Evolutionary conservation across 2,888 invertebrate species (phyloP), one percentile per base, ranked within the genome.

Genomic region (Dicyrtomina minuta): DNA sequence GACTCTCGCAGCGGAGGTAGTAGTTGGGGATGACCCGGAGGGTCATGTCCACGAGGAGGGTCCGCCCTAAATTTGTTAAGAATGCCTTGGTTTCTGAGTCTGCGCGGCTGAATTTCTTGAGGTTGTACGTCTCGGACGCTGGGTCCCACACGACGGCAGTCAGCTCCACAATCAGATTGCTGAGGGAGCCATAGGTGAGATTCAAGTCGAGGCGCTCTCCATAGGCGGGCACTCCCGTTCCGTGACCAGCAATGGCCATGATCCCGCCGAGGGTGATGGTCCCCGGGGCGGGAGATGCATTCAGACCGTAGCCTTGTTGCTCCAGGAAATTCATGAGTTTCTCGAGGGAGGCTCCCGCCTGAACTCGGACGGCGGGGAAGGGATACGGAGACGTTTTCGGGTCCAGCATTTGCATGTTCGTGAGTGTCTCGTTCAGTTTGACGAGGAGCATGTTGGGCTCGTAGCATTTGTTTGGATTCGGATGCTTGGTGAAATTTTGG

Each of bases 231-330:
- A 71, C 58, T 33, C 68, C 70, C n/a, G 75, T 70, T 20, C 75
- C 75, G 24, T 75, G 73, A 27, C 68, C 68, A 49, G 70, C 69
- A 12, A 68, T 64, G 1, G 75, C 74, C 2, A 75, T 20, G 17
- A 67, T 70, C n/a, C 75, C 75, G 3, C 75, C 75, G 3, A 75
- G 46, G 2, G 71, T 68, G 6, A 71, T 39, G n/a, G 74, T 70
- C 3, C 75, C 75, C 12, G 61, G 49, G 1, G 72, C 70, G 13
- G 75, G 72, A 44, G 17, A 17, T 5, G 15, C 17, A 17, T 17
- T 13, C 5, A 75, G 27, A 17, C 59, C 69, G 13, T 60, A 62
- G 20, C 66, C 71, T 41, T 72, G 49, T 27, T 61, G 46, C 27
- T 73, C 73, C 49, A 74, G 20, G 49, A 71, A 73, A 6, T 15